A percentile compares a stretch with the other conserved stretches of the same genome.
Conservation (phyloP, 2,888 invertebrate species). For the Nomada ruficornis region DNA sequence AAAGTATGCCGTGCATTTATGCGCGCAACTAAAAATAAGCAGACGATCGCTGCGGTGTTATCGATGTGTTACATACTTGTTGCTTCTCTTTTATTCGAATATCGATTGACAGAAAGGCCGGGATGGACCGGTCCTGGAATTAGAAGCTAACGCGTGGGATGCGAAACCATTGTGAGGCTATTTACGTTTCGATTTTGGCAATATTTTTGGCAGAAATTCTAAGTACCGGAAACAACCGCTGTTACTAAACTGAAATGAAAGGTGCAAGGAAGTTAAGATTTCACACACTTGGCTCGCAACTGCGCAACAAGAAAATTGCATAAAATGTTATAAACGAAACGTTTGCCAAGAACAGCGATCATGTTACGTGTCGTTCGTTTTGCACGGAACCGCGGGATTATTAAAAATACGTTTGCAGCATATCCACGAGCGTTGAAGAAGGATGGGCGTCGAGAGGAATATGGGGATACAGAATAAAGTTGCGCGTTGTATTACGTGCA, state of each 20-base stretch:
- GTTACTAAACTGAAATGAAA: slow-evolving; percentile 3
- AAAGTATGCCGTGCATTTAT: slow-evolving; percentile 13
- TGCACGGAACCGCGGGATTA: slow-evolving; percentile 57
- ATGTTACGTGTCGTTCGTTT: slow-evolving; percentile 68
- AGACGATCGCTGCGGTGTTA: slow-evolving; percentile 27
- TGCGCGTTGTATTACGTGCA: slow-evolving; percentile 15
- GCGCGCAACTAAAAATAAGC: slow-evolving; percentile 55
- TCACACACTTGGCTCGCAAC: slow-evolving; percentile 64
- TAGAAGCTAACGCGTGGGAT: no score
- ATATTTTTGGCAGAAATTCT: slow-evolving; percentile 62
- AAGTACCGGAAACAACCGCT: slow-evolving; percentile 61
- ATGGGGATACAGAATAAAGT: no score
- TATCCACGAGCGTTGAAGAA: no score
- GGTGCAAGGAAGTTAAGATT: slow-evolving; percentile 42
- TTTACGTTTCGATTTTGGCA: not conserved
- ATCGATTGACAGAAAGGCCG: not conserved
- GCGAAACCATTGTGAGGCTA: no score
- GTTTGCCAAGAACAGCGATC: slow-evolving; percentile 74
- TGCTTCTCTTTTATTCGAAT: not conserved
- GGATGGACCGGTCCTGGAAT: no score
- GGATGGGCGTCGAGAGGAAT: no score
- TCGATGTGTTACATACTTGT: slow-evolving; percentile 1
- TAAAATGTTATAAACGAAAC: slow-evolving; percentile 69
- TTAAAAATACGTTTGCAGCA: slow-evolving; percentile 10
- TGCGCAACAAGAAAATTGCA: slow-evolving; percentile 76